Base-by-base conservation (phyloP, 2,113 vertebrate genomes). In the Rhinopomastus cyanomelas region DNA sequence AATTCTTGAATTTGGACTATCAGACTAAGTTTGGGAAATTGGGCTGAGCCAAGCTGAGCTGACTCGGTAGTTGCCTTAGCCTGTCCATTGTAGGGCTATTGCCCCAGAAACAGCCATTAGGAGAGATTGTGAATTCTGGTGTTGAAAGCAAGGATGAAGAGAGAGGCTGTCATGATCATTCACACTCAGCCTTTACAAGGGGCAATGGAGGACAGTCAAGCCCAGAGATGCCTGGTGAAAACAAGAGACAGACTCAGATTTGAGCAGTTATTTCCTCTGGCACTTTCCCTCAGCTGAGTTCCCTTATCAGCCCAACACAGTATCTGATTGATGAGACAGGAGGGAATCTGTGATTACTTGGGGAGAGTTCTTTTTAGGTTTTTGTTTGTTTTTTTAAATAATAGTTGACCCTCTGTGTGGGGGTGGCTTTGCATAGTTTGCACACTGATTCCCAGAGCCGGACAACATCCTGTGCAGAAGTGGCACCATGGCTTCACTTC, bases 381-480 rank as follows among this genome's bases (percentile, higher is more conserved):
- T 16, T 56, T 16, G 34, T 21, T 6, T 26, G n/a, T 22, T 19
- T 19, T 57, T 77, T 29, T 1, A 71, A 72, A 83, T 80, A 85
- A 76, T 34, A 53, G 12, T 36, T 85, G 90, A 87, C 62, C 81
- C 59, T 76, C 42, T 81, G 26, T 81, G 73, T 37, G 65, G 81
- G 75, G 42, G 39, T 88, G 59, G 66, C 68, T 80, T 88, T 22
- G 2, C 78, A 66, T 56, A 73, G 48, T 81, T 73, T 30, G 13
- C 48, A 81, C 74, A 69, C 80, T 23, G 5, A 5, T 88, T 93
- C 86, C 76, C 75, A 76, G 59, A 76, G 56, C 12, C 81, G 84
- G 57, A 64, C 52, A 59, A 27, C 48, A 90, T 92, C 91, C 94
- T 93, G 57, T 62, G 68, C 64, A 84, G 23, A 89, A 81, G 48